These are phyloP conservation scores for Orius insidiosus DNA, from an alignment of 1,140 invertebrate genomes.

Conservation along the genomic window DNA sequence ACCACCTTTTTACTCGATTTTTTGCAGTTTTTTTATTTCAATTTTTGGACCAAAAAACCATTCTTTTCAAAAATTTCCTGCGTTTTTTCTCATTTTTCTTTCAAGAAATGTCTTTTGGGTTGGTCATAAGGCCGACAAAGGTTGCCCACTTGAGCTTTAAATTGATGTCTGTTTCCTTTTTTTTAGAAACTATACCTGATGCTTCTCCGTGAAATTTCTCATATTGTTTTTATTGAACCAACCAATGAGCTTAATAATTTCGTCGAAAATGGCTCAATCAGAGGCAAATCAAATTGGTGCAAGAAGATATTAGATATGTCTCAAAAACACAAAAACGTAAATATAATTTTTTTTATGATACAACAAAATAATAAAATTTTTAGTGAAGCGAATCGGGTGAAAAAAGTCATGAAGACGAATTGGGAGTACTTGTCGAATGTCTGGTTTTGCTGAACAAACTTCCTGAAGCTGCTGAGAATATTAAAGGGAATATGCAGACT, in stretches of 20 bases:
- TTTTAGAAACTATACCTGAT: constrained; percentile 6
- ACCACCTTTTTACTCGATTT: too few relatives aligned
- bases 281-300: constrained; percentile 9
- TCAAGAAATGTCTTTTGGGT: too few relatives aligned
- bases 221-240: constrained; percentile 7
- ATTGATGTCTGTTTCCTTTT: too few relatives aligned
- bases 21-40: too few relatives aligned
- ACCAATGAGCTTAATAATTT: not conserved
- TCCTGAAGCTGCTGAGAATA: constrained; percentile 60
- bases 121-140: too few relatives aligned
- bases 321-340: constrained; percentile 1
- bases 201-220: constrained; percentile 1
- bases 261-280: constrained; percentile 1
- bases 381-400: not conserved
- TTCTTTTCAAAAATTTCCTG: too few relatives aligned
- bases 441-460: constrained; percentile 68
- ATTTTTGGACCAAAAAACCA: too few relatives aligned
- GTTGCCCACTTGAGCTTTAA: too few relatives aligned
- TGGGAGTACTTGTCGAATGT: constrained; percentile 48
- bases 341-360: not conserved
- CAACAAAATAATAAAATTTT: too few relatives aligned
- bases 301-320: constrained; percentile 2
- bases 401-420: constrained; percentile 2
- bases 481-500: constrained; percentile 64
- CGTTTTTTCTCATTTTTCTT: too few relatives aligned